phyloP scores from a whole-genome alignment of 2,113 vertebrate genomes.

The Anarhynchus alexandrinus region DNA sequence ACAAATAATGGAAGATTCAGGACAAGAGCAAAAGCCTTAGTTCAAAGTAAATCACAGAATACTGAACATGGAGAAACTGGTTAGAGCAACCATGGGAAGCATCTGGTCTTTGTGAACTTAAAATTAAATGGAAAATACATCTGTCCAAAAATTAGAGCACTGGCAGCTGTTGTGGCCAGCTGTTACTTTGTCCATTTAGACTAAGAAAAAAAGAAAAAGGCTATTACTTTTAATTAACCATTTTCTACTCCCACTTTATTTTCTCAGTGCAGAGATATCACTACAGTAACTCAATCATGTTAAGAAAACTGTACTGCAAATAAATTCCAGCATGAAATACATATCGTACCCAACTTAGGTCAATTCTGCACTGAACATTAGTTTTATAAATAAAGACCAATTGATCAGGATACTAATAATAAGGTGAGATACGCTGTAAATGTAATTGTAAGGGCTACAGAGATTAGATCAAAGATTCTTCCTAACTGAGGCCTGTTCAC shows the following conservation, averaged over 20 bases:
- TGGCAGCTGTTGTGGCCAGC: neutral
- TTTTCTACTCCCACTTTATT: neutral
- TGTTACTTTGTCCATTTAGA: neutral
- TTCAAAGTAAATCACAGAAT: neutral
- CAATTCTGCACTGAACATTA: neutral
- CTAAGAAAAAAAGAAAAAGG: neutral
- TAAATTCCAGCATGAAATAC: neutral
- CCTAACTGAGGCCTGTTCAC: neutral
- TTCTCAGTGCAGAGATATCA: neutral
- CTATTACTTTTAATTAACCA: neutral
- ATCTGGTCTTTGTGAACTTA: slow-evolving; percentile 11
- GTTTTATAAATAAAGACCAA: neutral
- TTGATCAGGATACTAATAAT: neutral
- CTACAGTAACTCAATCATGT: neutral
- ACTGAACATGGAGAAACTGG: neutral
- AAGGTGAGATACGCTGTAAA: neutral
- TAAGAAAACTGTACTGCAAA: neutral
- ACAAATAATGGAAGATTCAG: neutral
- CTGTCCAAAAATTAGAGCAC: neutral
- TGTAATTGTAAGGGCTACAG: neutral
- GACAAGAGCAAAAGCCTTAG: neutral
- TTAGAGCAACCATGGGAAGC: neutral
- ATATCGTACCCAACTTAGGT: neutral
- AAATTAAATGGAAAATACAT: neutral
- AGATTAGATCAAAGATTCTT: neutral